A percentile compares a stretch with the other conserved stretches of the same genome.
Conservation (phyloP, 2,797 vertebrate genomes). For the Hippocampus kuda region DNA sequence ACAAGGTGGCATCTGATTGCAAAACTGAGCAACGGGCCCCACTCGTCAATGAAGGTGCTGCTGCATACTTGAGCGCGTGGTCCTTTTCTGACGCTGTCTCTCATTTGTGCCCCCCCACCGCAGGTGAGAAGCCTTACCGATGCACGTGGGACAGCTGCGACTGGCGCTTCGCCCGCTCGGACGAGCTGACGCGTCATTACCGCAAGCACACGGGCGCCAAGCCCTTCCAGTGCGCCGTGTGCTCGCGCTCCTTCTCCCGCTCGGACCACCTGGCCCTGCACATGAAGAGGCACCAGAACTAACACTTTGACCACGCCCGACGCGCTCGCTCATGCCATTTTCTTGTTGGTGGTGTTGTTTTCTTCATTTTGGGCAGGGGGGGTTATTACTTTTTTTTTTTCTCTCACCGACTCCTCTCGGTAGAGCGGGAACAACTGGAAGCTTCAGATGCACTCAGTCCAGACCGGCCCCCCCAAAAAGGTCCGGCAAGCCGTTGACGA, state of each 20-base stretch:
- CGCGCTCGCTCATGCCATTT: constrained; percentile 20
- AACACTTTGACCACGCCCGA: constrained; percentile 23
- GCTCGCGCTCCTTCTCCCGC: constrained; percentile 94
- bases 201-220: constrained; percentile 97
- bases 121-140: constrained; percentile 97
- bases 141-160: constrained; percentile 98
- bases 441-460: constrained; percentile 25
- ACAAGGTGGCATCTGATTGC: too few species aligned
- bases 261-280: constrained; percentile 96
- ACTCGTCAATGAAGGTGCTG: too few species aligned
- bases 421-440: neutral
- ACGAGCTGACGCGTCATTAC: constrained; percentile 95
- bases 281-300: constrained; percentile 97
- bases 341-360: neutral
- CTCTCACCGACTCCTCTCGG: neutral
- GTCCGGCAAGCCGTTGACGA: constrained; percentile 10
- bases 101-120: neutral
- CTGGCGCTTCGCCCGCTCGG: constrained; percentile 95
- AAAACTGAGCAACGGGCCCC: too few species aligned
- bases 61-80: too few species aligned
- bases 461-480: constrained; percentile 26
- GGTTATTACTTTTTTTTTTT: constrained; percentile 4
- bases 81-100: too few species aligned
- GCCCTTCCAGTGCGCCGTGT: constrained; percentile 94
- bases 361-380: constrained; percentile 20